phyloP scores from a whole-genome alignment of 2,113 vertebrate species.

The Oncorhynchus clarkii region DNA sequence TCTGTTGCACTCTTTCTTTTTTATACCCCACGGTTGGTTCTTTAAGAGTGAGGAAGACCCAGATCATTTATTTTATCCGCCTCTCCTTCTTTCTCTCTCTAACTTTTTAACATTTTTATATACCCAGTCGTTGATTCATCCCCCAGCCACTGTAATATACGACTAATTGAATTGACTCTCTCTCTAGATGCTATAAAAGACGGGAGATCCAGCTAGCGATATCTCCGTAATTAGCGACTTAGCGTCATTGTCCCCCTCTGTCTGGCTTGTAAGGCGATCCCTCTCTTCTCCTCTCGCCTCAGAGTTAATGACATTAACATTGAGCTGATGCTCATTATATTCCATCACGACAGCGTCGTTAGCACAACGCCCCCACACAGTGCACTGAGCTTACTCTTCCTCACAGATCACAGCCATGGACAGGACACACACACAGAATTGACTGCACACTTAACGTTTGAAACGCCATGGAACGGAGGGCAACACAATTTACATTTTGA shows the following conservation, averaged over 20 bases:
- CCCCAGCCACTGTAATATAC: constrained; percentile 47
- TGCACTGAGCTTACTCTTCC: background rate
- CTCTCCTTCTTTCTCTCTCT: constrained; percentile 15
- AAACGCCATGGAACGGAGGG: no score
- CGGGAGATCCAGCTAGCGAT: constrained; percentile 39
- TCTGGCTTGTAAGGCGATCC: constrained; percentile 64
- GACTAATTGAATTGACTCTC: constrained; percentile 69
- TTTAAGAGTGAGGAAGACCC: no score
- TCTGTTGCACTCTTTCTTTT: background rate
- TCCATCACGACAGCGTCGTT: constrained; percentile 37
- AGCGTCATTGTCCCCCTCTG: constrained; percentile 57
- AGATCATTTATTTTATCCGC: constrained; percentile 17
- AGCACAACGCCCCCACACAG: constrained; percentile 14
- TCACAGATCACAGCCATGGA: constrained; percentile 11
- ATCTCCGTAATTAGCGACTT: constrained; percentile 64
- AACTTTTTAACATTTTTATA: constrained; percentile 11
- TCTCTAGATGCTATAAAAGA: constrained; percentile 58
- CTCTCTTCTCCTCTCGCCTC: constrained; percentile 15
- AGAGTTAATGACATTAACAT: constrained; percentile 67
- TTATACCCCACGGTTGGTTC: no score
- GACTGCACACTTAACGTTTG: no score
- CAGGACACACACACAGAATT: background rate
- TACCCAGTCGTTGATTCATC: constrained; percentile 46
- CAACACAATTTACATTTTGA: no score
- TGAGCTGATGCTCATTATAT: constrained; percentile 59